Evolutionary conservation across 2,113 vertebrate species (phyloP), one percentile per base, ranked within the genome.

Genomic region (Pseudorhombus dupliciocellatus): DNA sequence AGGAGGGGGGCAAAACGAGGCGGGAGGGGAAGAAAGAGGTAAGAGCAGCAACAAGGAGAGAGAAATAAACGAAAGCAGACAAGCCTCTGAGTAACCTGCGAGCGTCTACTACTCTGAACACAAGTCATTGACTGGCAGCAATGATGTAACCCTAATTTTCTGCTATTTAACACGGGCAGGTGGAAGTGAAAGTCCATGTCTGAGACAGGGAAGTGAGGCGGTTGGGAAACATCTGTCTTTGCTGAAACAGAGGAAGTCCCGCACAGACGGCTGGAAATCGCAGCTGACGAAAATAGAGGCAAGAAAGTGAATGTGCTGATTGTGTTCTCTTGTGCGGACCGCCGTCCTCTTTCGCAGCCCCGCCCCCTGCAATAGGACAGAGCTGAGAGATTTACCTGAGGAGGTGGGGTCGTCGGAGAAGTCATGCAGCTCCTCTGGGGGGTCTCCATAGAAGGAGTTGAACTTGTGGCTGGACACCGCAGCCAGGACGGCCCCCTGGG

Each of bases 381-480:
- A 9, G 14, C 12, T 7, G 26, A 30, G 51, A 0, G 37, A 31
- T 63, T 61, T 96, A 99, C 98, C 98, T 97, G 98, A 99, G 91
- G 97, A 99, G 61, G 96, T 98, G 84, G 98, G 97, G 89, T 99
- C 97, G 90, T 99, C 98, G 24, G 98, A 96, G 92, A 98, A 99
- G 90, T 99, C 98, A 70, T 95, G 96, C 60, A 99, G 94, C 84
- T 99, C 98, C 93, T 99, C 98, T 28, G 98, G 98, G 31, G 98
- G 98, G 88, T 99, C 98, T 16, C 98, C 97, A 40, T 99, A 99
- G 89, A 96, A 99, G 16, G 97, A 98, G 80, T 97, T 98, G 91
- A 99, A 99, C 93, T 99, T 99, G 95, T 99, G 98, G 92, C 98
- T 99, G 87, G 98, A 99, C 64, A 99, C 97, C 64, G 98, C 98